These are phyloP conservation scores for Halcyon leucocephala DNA, from an alignment of 2,797 vertebrate species.

Conservation along the genomic window DNA sequence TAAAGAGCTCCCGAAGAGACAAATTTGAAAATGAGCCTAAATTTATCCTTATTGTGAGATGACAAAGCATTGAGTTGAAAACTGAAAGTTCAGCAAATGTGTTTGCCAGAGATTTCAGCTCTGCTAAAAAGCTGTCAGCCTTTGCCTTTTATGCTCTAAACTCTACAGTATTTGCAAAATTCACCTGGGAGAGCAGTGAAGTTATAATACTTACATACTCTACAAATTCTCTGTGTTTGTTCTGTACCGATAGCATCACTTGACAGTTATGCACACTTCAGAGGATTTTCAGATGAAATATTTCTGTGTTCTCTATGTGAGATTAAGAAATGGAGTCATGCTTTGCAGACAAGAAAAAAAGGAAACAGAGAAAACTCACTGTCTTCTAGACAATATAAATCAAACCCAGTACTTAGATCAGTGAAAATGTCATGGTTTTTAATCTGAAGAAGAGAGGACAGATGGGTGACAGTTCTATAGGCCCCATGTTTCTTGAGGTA, in stretches of 20 bases:
- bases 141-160: not conserved
- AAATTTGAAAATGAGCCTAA: slow-evolving; percentile 16
- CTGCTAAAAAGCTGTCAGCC: not conserved
- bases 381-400: not conserved
- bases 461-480: not conserved
- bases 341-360: not conserved
- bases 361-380: not conserved
- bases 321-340: not conserved
- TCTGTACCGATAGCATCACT: not conserved
- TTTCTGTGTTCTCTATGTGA: not conserved
- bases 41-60: slow-evolving; percentile 38
- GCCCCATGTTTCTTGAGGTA: not conserved
- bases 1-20: not conserved
- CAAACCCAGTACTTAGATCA: not conserved
- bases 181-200: slow-evolving; percentile 18
- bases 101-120: slow-evolving; percentile 18
- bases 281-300: not conserved
- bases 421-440: not conserved
- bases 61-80: slow-evolving; percentile 46
- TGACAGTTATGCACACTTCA: not conserved
- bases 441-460: not conserved
- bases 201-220: not conserved
- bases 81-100: slow-evolving; percentile 30
- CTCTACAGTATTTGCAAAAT: not conserved
- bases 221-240: not conserved